A percentile compares a stretch with the other conserved stretches of the same genome.
phyloP scores from a whole-genome alignment of 2,113 vertebrate species.

The Prionailurus bengalensis region DNA sequence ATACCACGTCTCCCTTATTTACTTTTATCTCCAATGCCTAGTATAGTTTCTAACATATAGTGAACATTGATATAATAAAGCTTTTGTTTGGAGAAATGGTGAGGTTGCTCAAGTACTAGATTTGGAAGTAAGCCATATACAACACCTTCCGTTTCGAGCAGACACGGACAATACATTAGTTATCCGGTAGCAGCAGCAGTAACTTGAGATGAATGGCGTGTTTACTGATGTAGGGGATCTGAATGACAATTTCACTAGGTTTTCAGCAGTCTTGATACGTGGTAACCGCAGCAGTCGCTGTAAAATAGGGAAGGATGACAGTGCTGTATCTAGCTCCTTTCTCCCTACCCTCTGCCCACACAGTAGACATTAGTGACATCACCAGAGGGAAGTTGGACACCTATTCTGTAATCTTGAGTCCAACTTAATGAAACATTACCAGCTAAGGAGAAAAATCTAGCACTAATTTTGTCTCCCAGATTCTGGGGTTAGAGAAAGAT shows the following conservation, averaged over 20 bases:
- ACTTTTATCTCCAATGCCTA: neutral
- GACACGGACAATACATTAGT: neutral
- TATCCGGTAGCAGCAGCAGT: neutral
- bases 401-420: neutral
- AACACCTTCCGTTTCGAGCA: neutral
- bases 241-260: neutral
- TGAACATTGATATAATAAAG: neutral
- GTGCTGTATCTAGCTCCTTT: neutral
- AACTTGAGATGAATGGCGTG: neutral
- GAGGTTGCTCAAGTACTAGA: neutral
- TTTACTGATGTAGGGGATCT: neutral
- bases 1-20: neutral
- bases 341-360: neutral
- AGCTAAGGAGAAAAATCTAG: neutral
- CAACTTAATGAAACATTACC: neutral
- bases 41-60: neutral
- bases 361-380: neutral
- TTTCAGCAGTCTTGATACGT: neutral
- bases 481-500: neutral
- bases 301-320: neutral
- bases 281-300: neutral
- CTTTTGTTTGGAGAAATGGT: neutral
- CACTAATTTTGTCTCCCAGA: neutral
- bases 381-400: neutral
- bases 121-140: neutral